Conservation (phyloP, 2,113 vertebrate species). For the Puffinus mauretanicus region DNA sequence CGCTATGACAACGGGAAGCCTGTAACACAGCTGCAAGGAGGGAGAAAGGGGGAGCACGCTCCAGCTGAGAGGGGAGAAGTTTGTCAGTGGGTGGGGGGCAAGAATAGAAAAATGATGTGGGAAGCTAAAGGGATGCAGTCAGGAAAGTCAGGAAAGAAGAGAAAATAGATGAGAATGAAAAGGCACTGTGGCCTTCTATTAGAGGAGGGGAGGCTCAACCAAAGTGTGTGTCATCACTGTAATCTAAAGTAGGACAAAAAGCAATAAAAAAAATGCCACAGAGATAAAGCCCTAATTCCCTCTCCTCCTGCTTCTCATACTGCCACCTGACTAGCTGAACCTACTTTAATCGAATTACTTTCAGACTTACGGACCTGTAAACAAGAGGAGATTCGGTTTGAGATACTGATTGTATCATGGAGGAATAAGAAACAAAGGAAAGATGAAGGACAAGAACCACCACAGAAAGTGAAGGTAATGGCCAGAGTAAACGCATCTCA, state of each 20-base stretch:
- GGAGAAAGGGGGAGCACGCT: background rate
- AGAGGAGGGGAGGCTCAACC: background rate
- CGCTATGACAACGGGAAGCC: slow-evolving; percentile 18
- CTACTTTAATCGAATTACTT: background rate
- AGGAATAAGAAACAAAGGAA: background rate
- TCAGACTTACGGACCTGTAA: background rate
- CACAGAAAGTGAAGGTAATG: background rate
- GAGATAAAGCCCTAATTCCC: background rate
- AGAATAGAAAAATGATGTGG: background rate
- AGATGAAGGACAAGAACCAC: background rate
- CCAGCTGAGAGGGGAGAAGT: background rate
- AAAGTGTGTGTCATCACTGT: background rate
- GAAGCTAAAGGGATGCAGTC: background rate
- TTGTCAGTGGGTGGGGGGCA: background rate
- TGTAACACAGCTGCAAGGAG: background rate
- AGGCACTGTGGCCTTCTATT: background rate
- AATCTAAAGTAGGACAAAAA: background rate
- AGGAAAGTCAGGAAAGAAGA: background rate
- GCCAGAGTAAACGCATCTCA: background rate
- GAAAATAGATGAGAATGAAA: background rate
- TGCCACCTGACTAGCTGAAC: background rate
- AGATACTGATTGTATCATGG: background rate
- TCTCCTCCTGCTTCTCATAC: background rate
- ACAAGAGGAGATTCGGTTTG: background rate
- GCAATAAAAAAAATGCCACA: background rate